Conservation (phyloP, 2,113 vertebrate genomes). For the Chloroceryle aenea region DNA sequence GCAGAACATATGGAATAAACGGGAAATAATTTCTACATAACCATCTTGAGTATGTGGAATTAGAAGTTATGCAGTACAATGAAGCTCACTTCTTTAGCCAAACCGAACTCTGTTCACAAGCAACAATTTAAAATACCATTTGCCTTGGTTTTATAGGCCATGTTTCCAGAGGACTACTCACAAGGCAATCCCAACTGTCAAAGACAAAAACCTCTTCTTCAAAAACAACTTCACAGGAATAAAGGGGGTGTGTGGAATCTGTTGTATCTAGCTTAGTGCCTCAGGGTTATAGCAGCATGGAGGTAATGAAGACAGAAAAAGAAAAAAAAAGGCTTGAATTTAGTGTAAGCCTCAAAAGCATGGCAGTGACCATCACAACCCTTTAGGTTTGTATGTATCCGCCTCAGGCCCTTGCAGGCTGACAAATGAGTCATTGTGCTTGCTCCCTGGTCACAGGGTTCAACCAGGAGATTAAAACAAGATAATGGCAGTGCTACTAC, state of each 20-base stretch:
- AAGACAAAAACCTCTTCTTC: neutral
- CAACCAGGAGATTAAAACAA: neutral
- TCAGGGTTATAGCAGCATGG: neutral
- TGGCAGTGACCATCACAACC: neutral
- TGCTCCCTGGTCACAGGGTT: neutral
- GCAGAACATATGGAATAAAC: neutral
- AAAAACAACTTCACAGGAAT: neutral
- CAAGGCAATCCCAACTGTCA: neutral
- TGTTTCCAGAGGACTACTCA: neutral
- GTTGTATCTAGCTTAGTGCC: neutral
- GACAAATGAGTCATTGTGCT: fast-evolving
- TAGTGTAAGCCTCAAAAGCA: neutral
- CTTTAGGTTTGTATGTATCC: neutral
- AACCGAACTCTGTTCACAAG: neutral
- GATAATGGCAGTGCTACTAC: neutral
- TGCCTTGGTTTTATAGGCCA: neutral
- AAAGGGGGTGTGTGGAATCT: neutral
- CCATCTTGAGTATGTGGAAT: neutral
- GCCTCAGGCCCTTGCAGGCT: neutral
- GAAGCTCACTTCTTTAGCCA: neutral
- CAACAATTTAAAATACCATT: neutral
- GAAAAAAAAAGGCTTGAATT: neutral
- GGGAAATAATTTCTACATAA: neutral
- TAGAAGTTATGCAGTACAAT: neutral
- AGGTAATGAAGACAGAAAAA: neutral